A percentile compares a stretch with the other conserved stretches of the same genome.
Conservation (phyloP, 92 coral and sea anemone species). For the Muricea muricata region DNA sequence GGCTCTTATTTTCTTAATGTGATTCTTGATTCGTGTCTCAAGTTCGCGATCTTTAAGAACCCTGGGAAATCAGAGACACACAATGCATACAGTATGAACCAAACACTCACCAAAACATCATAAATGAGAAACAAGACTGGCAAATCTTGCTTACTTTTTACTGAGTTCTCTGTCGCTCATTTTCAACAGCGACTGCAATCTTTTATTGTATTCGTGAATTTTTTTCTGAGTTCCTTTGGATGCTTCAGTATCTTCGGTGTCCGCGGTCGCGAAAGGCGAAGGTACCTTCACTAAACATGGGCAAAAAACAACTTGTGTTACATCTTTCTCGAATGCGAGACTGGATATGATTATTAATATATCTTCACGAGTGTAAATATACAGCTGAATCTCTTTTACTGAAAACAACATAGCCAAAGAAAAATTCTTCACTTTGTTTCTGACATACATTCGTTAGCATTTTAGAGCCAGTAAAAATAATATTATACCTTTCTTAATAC, state of each 20-base stretch:
- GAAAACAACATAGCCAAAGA: too few species aligned
- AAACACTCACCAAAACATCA: too few species aligned
- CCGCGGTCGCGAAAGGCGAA: conserved; percentile 91
- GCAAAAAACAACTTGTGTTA: background rate
- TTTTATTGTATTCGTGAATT: conserved; percentile 30
- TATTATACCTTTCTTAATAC: conserved; percentile 76
- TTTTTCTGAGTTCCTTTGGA: conserved; percentile 29
- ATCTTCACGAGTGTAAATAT: background rate
- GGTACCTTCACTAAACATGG: conserved; percentile 72
- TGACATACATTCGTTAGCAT: too few species aligned
- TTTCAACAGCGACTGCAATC: conserved; percentile 19
- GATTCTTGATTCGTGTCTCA: conserved; percentile 78
- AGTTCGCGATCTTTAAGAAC: conserved; percentile 85
- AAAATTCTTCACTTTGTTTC: too few species aligned
- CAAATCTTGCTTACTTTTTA: conserved; percentile 32
- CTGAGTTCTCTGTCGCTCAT: conserved; percentile 37
- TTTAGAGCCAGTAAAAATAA: too few species aligned
- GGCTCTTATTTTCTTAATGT: conserved; percentile 82
- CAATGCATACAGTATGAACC: too few species aligned
- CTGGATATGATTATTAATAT: too few species aligned
- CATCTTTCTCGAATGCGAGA: background rate
- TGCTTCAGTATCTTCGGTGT: background rate
- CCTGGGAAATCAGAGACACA: conserved; percentile 67
- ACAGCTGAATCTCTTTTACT: too few species aligned
- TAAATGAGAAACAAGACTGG: too few species aligned